Evolutionary conservation across 2,113 vertebrate species (phyloP), one percentile per base, ranked within the genome.

Genomic region (Pica pica): DNA sequence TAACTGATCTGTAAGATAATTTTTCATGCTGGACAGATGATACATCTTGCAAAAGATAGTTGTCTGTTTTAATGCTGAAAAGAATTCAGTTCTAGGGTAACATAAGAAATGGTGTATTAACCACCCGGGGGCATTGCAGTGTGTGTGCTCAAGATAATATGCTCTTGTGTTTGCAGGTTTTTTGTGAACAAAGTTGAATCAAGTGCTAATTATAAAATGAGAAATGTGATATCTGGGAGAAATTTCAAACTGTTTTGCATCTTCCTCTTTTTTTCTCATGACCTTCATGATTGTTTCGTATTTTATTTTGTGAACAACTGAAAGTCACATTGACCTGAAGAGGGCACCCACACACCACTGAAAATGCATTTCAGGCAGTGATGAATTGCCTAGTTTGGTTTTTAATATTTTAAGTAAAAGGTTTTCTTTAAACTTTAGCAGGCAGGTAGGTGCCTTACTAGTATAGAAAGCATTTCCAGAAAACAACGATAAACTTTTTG

Each of bases 281-380:
- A 68, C 6, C 15, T 89, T 79, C 26, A 17, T 69, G 63, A 28
- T 74, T 80, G 24, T 83, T 83, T 39, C 0, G 1, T 93, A 28
- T 44, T 80, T 83, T 63, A 49, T 42, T 95, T 87, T 76, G 49
- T 53, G 24, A 15, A 8, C 39, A 75, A 55, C 46, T 87, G 39
- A 16, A 76, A 81, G 49, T 73, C 11, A 19, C 16, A 13, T 24
- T 96, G 81, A 46, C 93, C 98, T 89, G 90, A 73, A 97, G 98
- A 97, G 97, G 98, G 98, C 96, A 60, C n/a, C 42, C 53, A 44
- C 20, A 76, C 41, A 63, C 33, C 70, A 68, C 65, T 79, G 63
- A 84, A 93, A 82, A 17, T 0, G 0, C 27, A 7, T 75, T 95
- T 94, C 57, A 76, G 93, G 49, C 13, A 6, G 23, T 65, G 65